These are phyloP conservation scores for Drosophila bocki DNA, from an alignment of 1,140 invertebrate species.

Conservation along the genomic window DNA sequence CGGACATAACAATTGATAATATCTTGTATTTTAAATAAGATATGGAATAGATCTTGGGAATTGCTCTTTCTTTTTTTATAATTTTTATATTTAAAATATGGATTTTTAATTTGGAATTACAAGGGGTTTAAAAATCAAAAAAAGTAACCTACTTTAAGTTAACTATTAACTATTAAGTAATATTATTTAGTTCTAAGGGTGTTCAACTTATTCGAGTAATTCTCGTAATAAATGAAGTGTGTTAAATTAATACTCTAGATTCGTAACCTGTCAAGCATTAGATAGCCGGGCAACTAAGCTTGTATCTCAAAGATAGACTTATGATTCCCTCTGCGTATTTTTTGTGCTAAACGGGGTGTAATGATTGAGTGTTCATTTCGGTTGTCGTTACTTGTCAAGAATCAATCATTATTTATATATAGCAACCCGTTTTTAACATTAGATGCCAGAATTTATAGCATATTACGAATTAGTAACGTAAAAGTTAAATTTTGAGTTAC, in stretches of 20 bases:
- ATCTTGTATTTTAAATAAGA: neutral
- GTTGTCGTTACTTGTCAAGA: neutral
- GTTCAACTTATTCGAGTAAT: too few species aligned
- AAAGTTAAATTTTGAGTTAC: too few species aligned
- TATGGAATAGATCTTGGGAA: neutral
- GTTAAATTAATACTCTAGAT: neutral
- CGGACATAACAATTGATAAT: neutral
- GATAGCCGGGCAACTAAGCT: neutral
- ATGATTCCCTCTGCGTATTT: neutral
- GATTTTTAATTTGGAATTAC: neutral
- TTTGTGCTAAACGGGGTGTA: neutral
- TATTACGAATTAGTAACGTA: neutral
- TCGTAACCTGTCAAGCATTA: neutral
- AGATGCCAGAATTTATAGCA: neutral
- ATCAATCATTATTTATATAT: neutral
- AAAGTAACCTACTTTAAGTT: neutral
- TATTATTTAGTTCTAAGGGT: too few species aligned
- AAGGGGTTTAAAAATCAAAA: too few species aligned
- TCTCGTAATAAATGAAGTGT: neutral
- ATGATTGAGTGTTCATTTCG: neutral
- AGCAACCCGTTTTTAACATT: neutral
- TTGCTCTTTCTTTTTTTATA: too few species aligned
- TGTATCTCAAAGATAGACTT: constrained; percentile 5
- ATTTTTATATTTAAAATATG: neutral
- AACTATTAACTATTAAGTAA: too few species aligned